Evolutionary conservation across 2,797 vertebrate genomes (phyloP).

Genomic region (Alcedo quadribrachys): DNA sequence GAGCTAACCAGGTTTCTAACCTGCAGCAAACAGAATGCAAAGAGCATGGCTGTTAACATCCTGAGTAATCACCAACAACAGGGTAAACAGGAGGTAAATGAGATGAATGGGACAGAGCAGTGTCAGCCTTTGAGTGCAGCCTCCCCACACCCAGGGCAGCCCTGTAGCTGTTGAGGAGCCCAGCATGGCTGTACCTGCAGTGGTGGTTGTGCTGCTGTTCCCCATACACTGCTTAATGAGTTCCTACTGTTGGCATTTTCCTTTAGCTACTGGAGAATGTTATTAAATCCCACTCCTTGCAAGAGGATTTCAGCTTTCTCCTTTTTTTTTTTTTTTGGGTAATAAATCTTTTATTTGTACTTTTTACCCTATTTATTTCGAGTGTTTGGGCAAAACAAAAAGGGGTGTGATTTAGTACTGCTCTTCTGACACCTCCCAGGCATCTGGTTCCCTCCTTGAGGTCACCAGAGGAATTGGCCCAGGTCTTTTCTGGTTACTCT

Average conservation of each 20-base stretch:
- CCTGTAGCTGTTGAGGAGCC: not conserved
- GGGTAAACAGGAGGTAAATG: constrained; percentile 38
- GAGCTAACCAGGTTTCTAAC: not conserved
- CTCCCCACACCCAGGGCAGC: not conserved
- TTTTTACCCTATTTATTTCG: not conserved
- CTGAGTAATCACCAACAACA: constrained; percentile 38
- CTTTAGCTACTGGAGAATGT: not conserved
- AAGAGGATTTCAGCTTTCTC: not conserved
- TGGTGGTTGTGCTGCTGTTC: constrained; percentile 28
- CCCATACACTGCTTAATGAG: constrained; percentile 9
- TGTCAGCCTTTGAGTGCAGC: not conserved
- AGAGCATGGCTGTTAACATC: not conserved
- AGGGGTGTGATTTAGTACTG: not conserved
- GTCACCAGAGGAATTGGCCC: not conserved
- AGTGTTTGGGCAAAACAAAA: not conserved
- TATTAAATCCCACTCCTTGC: constrained; percentile 27
- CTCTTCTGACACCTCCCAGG: not conserved
- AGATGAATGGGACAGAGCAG: constrained; percentile 12
- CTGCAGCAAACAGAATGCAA: not conserved
- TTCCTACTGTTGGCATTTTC: constrained; percentile 27
- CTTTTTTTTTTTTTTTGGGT: not conserved
- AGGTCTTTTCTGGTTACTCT: not conserved
- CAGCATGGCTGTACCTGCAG: not conserved
- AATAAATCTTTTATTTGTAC: not conserved
- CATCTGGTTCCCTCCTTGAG: not conserved